Conservation (phyloP, 2,113 vertebrate species). For the Raja brachyura region DNA sequence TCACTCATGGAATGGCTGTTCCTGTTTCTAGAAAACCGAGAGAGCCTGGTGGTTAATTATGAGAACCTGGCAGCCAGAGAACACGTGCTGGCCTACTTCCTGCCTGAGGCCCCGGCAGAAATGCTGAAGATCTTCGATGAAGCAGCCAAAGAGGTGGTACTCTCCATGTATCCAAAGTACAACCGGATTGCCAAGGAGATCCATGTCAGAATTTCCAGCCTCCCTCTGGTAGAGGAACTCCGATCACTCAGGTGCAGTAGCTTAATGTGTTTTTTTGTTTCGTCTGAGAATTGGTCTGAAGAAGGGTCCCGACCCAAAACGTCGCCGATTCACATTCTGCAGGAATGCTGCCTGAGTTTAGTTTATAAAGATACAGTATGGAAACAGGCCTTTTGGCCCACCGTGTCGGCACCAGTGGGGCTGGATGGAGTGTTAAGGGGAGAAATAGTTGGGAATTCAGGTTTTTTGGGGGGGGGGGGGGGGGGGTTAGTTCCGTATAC, state of each 20-base stretch:
- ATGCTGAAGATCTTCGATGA: slow-evolving; percentile 96
- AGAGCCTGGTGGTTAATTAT: slow-evolving; percentile 90
- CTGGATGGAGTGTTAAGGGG: no score
- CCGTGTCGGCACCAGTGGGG: no score
- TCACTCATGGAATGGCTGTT: not conserved
- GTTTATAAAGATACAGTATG: no score
- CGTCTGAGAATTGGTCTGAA: no score
- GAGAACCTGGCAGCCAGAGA: slow-evolving; percentile 90
- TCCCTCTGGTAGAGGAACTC: slow-evolving; percentile 90
- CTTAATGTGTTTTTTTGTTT: not conserved
- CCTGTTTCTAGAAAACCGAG: slow-evolving; percentile 74
- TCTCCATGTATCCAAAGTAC: slow-evolving; percentile 97
- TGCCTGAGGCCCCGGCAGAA: slow-evolving; percentile 88
- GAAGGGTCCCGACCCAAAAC: no score
- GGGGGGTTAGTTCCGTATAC: no score
- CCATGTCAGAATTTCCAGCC: slow-evolving; percentile 87
- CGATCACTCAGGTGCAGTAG: slow-evolving; percentile 75
- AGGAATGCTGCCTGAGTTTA: no score
- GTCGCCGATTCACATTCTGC: no score
- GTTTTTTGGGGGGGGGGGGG: no score
- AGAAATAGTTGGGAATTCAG: no score
- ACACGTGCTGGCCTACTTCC: slow-evolving; percentile 90
- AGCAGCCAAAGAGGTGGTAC: slow-evolving; percentile 87
- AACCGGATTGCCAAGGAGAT: slow-evolving; percentile 84
- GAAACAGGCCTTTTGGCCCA: no score